Conservation (phyloP, 2,797 vertebrate genomes). For the Synanceia verrucosa region DNA sequence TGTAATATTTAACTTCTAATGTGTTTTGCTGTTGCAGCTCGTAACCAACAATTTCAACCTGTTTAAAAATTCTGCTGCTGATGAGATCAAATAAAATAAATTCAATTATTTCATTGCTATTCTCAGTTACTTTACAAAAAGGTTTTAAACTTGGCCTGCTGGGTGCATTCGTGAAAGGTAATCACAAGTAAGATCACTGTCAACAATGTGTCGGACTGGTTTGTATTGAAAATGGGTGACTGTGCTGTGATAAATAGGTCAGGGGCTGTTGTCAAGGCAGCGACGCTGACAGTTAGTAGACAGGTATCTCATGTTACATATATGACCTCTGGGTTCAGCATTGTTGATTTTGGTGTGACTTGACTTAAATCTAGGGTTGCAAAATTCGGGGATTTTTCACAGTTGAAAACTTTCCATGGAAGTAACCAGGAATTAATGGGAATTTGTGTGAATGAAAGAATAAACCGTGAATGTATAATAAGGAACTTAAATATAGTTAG, state of each 20-base stretch:
- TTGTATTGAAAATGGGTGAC: neutral
- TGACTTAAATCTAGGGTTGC: no score
- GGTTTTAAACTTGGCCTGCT: neutral
- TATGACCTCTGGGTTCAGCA: slow-evolving; percentile 16
- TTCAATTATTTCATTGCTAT: neutral
- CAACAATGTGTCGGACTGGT: slow-evolving; percentile 1
- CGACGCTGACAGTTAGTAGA: slow-evolving; percentile 6
- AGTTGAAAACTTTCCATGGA: no score
- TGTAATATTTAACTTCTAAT: neutral
- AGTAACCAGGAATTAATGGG: no score
- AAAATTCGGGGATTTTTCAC: no score
- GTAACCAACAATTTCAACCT: slow-evolving; percentile 1
- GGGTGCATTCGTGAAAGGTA: neutral
- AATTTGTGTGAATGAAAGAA: no score
- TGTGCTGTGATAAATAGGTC: neutral
- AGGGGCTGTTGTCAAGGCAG: slow-evolving; percentile 36
- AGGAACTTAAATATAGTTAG: no score
- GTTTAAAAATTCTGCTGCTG: slow-evolving; percentile 13
- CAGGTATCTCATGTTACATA: slow-evolving; percentile 17
- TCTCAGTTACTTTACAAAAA: neutral
- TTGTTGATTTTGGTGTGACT: slow-evolving; percentile 1
- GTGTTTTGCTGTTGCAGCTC: neutral
- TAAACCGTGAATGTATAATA: no score
- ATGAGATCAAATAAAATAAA: slow-evolving; percentile 15
- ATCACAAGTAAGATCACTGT: slow-evolving; percentile 7